Evolutionary conservation across 2,113 vertebrate species (phyloP).

Genomic region (Syngnathoides biaculeatus): DNA sequence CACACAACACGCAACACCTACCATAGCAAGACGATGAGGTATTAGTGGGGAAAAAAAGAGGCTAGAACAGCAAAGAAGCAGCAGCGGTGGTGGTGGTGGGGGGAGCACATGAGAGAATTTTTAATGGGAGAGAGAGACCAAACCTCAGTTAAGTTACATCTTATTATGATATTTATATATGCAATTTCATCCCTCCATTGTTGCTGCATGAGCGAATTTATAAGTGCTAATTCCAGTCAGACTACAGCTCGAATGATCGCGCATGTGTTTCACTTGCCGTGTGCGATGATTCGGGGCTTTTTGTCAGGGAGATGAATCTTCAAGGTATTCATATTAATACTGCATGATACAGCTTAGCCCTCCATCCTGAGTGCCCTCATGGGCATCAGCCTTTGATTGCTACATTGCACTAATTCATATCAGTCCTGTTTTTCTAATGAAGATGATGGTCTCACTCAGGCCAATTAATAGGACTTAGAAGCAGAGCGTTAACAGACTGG

Average conservation of each 20-base stretch:
- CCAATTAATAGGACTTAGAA: slow-evolving; percentile 44
- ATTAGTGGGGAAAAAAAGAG: background rate
- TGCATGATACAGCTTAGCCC: background rate
- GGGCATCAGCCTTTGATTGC: slow-evolving; percentile 19
- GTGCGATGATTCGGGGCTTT: background rate
- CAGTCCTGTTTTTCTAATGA: slow-evolving; percentile 36
- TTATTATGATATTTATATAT: slow-evolving; percentile 36
- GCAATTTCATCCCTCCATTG: slow-evolving; percentile 17
- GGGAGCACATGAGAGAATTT: slow-evolving; percentile 1
- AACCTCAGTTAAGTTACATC: slow-evolving; percentile 14
- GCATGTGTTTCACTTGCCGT: background rate
- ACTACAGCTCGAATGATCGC: background rate
- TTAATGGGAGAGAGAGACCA: slow-evolving; percentile 1
- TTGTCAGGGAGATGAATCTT: slow-evolving; percentile 2
- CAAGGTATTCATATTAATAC: background rate
- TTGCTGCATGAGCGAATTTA: slow-evolving; percentile 30
- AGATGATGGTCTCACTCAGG: slow-evolving; percentile 38
- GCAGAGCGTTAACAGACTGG: slow-evolving; percentile 23
- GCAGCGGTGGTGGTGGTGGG: too few relatives aligned
- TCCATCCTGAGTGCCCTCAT: background rate
- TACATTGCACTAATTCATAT: slow-evolving; percentile 24
- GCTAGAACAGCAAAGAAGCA: slow-evolving; percentile 11
- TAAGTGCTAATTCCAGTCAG: slow-evolving; percentile 29
- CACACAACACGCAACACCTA: slow-evolving; percentile 26
- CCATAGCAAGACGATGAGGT: slow-evolving; percentile 6